A percentile compares a stretch with the other conserved stretches of the same genome.
These are phyloP conservation scores for Melanotus villosus DNA, from an alignment of 2,888 invertebrate genomes.

Conservation along the genomic window DNA sequence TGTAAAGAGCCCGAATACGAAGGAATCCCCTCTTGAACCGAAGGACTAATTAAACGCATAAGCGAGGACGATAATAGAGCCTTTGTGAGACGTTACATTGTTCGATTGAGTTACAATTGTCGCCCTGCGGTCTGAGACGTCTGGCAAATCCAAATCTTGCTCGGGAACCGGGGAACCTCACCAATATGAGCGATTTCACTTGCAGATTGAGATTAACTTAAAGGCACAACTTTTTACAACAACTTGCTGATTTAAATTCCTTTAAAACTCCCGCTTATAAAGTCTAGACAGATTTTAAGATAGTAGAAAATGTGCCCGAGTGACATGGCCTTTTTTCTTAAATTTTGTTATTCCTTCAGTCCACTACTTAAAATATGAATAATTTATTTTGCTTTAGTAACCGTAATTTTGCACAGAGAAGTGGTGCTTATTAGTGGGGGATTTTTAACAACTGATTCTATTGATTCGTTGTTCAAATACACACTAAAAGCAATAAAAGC, in stretches of 20 bases:
- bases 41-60: constrained; percentile 60
- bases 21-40: constrained; percentile 50
- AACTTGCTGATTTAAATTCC: constrained; percentile 56
- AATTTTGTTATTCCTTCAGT: constrained; percentile 1
- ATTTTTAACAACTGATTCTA: too few species aligned
- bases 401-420: too few species aligned
- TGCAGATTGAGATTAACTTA: constrained; percentile 59
- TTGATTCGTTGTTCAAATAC: too few species aligned
- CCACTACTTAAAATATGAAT: constrained; percentile 13
- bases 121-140: constrained; percentile 54
- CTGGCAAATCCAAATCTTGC: constrained; percentile 48
- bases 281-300: constrained; percentile 57
- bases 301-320: constrained; percentile 55
- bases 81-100: constrained; percentile 57
- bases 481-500: constrained; percentile 30
- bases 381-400: not conserved
- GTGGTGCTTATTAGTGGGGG: too few species aligned
- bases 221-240: constrained; percentile 55
- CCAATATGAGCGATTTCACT: constrained; percentile 59
- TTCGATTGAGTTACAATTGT: constrained; percentile 57
- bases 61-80: constrained; percentile 58
- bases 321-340: constrained; percentile 41
- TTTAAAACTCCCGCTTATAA: constrained; percentile 53
- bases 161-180: constrained; percentile 28
- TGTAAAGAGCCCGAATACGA: constrained; percentile 31